phyloP scores from a whole-genome alignment of 2,797 vertebrate genomes.

The Remorina albescens region DNA sequence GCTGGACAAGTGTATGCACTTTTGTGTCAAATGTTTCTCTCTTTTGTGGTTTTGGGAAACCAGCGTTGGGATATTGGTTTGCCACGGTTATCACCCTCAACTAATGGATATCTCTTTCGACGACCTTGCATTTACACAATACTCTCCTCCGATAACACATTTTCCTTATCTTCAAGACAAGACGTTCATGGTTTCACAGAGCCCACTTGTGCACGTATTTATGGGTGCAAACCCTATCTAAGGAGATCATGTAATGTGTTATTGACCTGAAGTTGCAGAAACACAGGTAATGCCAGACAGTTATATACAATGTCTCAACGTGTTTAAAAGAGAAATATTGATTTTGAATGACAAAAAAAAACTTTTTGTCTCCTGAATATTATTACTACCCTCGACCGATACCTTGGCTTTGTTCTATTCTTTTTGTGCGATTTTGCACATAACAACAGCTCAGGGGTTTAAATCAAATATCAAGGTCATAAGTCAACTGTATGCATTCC shows the following conservation, averaged over 20 bases:
- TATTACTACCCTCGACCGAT: no score
- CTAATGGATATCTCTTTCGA: constrained; percentile 41
- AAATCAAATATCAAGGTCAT: no score
- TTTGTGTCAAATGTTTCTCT: constrained; percentile 30
- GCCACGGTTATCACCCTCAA: constrained; percentile 41
- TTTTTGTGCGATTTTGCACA: no score
- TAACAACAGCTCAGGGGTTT: no score
- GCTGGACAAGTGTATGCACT: constrained; percentile 46
- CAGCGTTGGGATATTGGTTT: constrained; percentile 67
- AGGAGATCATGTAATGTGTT: not conserved
- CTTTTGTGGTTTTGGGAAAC: constrained; percentile 76
- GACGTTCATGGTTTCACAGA: not conserved
- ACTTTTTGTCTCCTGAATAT: no score
- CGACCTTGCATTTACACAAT: constrained; percentile 25
- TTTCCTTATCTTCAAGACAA: constrained; percentile 17
- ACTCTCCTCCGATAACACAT: constrained; percentile 24
- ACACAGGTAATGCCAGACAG: not conserved
- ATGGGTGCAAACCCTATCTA: not conserved
- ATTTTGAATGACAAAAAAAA: not conserved
- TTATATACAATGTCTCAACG: not conserved
- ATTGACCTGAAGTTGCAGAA: constrained; percentile 19
- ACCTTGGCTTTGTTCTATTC: not conserved
- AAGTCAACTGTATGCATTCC: no score
- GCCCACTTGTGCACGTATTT: not conserved
- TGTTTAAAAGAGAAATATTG: not conserved